Evolutionary conservation across 2,113 vertebrate species (phyloP), one percentile per base, ranked within the genome.

Genomic region (Oreotrochilus melanogaster): DNA sequence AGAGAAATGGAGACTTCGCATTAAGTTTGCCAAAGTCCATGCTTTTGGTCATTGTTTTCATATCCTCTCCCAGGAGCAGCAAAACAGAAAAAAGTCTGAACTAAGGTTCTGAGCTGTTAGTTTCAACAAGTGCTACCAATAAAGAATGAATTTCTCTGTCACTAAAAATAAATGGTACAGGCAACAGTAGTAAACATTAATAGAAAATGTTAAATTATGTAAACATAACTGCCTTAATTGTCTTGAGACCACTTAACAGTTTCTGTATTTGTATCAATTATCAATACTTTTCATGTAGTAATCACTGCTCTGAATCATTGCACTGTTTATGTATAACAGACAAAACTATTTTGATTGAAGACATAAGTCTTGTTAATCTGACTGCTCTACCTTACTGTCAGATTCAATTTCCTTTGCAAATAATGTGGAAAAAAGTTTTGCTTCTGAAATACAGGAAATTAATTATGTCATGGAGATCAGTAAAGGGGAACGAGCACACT

Each of bases 401-500:
- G 23, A 78, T 78, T 23, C 22, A 21, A 10, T 70, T 87, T 27
- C 14, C 25, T 64, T 62, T 57, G n/a, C 37, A 78, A 67, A 86
- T 35, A 57, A 67, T 10, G n/a, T 37, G 9, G 18, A 6, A 70
- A n/a, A 50, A 67, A 35, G 39, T 39, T 39, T 39, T 39, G 39
- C 39, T 39, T 39, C 39, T 39, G 39, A 11, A 39, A 39, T 39
- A 39, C 11, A 39, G 39, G 39, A 39, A 50, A 53, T 25, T 18
- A 81, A 48, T 58, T 10, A 10, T 7, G 6, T 39, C 19, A 60
- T 2, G 16, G n/a, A 48, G 61, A 45, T 24, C 7, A 47, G 11
- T 21, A 47, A 79, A 43, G 7, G 15, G 25, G 39, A 83, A 30
- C 0, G 0, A 30, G 5, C 0, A 0, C 25, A 1, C 27, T 28